Conservation (phyloP, 2,113 vertebrate genomes). For the Peucedramus taeniatus region DNA sequence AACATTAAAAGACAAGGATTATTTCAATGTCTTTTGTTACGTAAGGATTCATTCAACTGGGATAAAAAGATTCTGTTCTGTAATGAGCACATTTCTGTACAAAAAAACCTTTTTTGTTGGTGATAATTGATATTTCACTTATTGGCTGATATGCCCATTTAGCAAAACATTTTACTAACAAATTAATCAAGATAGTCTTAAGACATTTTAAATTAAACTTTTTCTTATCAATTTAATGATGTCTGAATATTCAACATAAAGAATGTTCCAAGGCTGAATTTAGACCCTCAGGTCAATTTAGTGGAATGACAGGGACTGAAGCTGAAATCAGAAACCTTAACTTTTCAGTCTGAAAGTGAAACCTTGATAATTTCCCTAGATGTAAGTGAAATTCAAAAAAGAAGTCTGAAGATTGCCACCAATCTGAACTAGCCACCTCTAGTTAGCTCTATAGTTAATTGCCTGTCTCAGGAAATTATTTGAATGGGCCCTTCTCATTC, state of each 20-base stretch:
- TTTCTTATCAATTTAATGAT: fast-evolving
- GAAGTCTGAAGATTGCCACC: neutral
- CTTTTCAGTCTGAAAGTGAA: neutral
- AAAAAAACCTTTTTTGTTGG: neutral
- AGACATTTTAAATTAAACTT: neutral
- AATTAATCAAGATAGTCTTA: neutral
- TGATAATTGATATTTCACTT: neutral
- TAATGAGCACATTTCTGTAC: neutral
- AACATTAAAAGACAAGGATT: neutral
- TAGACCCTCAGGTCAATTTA: neutral
- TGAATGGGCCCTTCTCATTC: neutral
- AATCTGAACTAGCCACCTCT: neutral
- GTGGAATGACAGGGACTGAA: neutral
- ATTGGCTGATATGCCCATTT: neutral
- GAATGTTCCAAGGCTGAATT: neutral
- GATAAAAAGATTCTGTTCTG: neutral
- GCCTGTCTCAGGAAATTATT: neutral
- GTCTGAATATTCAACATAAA: neutral
- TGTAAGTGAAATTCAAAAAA: neutral
- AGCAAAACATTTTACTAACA: neutral
- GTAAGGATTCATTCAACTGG: neutral
- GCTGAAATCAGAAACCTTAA: neutral
- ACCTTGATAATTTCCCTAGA: neutral
- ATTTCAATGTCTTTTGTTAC: neutral
- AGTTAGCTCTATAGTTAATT: neutral